Base-by-base conservation (phyloP, 92 coral and sea anemone species). In the Metridium senile region DNA sequence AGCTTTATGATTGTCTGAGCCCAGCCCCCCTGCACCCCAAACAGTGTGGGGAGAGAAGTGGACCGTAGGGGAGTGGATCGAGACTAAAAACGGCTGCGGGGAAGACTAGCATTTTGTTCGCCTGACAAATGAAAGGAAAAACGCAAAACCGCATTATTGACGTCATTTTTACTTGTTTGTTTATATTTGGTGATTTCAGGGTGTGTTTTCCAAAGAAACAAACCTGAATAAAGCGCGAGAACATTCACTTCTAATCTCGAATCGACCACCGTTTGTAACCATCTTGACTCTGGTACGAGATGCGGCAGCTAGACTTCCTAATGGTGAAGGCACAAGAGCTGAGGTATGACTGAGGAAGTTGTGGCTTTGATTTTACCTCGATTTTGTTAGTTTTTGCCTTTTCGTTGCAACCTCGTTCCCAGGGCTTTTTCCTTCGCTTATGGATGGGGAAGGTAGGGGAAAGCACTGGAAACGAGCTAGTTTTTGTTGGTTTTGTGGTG, bases 271-370 rank as follows among this genome's bases (percentile, higher is more conserved):
- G 0, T 96, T 93, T 84, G 99, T 96, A 80, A 96, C 99, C 4
- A 96, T 96, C 61, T 80, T 96, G 58, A 96, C 99, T 3, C 90
- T 96, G 54, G 99, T 96, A 8, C 77, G 99, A 74, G 99, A 96
- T 70, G 99, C 99, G 23, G 99, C 99, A 17, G 97, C 99, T 57
- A 77, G 99, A 54, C 86, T 96, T 47, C 99, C 99, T 13, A 96
- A 96, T 27, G 99, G 99, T 62, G 99, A 96, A 88, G 99, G 99
- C 49, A 96, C 99, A 34, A 81, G 99, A 70, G 99, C 99, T 20
- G 99, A 96, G 90, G 99, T 92, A 78, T n/a, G 51, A 45, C 16
- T 45, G 51, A 45, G 59, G 23, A 54, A 54, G 23, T 54, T 39
- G 25, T 21, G 25, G 4, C 6, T 9, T 54, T 54, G 59, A 9